A percentile compares a stretch with the other conserved stretches of the same genome.
These are phyloP conservation scores for Crenichthys baileyi DNA, from an alignment of 2,797 vertebrate genomes.

Conservation along the genomic window DNA sequence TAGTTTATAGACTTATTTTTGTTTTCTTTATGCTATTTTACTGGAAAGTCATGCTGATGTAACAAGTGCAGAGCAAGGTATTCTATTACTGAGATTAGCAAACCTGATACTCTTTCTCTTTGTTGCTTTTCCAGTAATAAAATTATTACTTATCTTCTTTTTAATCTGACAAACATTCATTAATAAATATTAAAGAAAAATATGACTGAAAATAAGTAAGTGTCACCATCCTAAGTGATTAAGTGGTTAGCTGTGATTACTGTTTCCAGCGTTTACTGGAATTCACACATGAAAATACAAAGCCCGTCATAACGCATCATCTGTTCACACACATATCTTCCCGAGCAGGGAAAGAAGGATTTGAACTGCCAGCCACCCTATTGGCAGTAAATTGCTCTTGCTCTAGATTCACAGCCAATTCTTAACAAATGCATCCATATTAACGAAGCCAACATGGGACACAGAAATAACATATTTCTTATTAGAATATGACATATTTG, in stretches of 20 bases:
- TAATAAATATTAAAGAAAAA: not conserved
- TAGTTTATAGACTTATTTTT: not conserved
- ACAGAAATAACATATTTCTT: not conserved
- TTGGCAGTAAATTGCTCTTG: not conserved
- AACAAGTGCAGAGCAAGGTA: not conserved
- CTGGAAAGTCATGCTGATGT: not conserved
- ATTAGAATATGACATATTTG: not conserved
- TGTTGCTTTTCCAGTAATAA: not conserved
- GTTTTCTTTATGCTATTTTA: not conserved
- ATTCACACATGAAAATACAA: not conserved
- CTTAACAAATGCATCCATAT: not conserved
- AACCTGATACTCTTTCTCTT: not conserved
- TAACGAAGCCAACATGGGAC: not conserved
- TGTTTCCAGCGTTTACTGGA: not conserved
- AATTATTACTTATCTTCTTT: not conserved
- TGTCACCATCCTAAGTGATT: not conserved
- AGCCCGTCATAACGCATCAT: not conserved
- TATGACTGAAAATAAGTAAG: not conserved
- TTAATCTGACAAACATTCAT: not conserved
- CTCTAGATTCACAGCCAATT: not conserved
- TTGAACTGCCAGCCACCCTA: not conserved
- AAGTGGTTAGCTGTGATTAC: not conserved
- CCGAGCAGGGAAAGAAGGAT: not conserved
- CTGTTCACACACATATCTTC: not conserved
- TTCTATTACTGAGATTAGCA: not conserved